These are phyloP conservation scores for Rhamnusium bicolor DNA, from an alignment of 2,888 invertebrate genomes.

Conservation along the genomic window DNA sequence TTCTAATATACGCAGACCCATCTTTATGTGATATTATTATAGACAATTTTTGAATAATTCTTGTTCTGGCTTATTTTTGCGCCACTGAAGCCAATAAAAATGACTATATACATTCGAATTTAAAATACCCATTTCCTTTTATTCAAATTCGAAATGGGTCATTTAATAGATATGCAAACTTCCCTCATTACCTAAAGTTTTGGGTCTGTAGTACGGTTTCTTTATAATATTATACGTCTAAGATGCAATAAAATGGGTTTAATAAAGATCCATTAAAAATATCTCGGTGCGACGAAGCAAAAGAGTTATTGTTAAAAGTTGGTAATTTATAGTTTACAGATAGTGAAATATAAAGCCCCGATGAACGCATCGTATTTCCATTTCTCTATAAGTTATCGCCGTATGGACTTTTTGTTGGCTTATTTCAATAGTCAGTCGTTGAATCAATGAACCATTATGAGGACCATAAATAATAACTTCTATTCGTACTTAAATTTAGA, in stretches of 20 bases:
- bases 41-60: no score
- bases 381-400: slow-evolving; percentile 60
- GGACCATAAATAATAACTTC: slow-evolving; percentile 34
- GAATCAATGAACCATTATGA: slow-evolving; percentile 50
- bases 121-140: not conserved
- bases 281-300: slow-evolving; percentile 53
- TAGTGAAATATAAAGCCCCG: slow-evolving; percentile 61
- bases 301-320: slow-evolving; percentile 65
- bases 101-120: not conserved
- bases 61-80: no score
- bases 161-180: slow-evolving; percentile 12
- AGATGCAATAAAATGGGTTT: slow-evolving; percentile 56
- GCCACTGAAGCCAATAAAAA: no score
- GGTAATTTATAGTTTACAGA: slow-evolving; percentile 61
- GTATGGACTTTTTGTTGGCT: slow-evolving; percentile 63
- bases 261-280: slow-evolving; percentile 58
- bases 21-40: no score
- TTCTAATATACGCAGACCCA: no score
- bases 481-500: slow-evolving; percentile 23
- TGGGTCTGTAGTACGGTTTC: slow-evolving; percentile 12
- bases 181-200: not conserved
- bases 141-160: slow-evolving; percentile 4
- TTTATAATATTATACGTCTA: slow-evolving; percentile 38
- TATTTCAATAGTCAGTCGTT: slow-evolving; percentile 67
- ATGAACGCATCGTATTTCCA: slow-evolving; percentile 61